Percentiles rank a stretch among this genome's conserved stretches.
These are phyloP conservation scores for Mercenaria mercenaria DNA, from an alignment of 1,140 invertebrate genomes.

Conservation along the genomic window DNA sequence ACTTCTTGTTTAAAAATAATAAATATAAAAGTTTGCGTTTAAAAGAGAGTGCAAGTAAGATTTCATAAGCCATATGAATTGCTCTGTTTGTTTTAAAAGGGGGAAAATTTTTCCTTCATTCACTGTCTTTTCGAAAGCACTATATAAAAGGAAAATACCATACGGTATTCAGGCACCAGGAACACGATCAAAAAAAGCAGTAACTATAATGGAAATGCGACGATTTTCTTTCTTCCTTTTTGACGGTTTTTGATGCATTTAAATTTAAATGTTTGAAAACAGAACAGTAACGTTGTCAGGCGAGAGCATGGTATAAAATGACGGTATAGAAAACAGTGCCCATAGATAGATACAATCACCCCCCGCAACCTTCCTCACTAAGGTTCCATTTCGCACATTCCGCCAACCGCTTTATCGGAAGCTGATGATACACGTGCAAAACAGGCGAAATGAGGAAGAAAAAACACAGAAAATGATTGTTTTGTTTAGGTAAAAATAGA, in stretches of 20 bases:
- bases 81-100: slow-evolving; percentile 29
- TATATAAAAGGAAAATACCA: slow-evolving; percentile 33
- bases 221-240: slow-evolving; percentile 9
- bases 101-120: not conserved
- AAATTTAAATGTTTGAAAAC: slow-evolving; percentile 7
- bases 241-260: not conserved
- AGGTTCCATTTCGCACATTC: slow-evolving; percentile 33
- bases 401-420: not conserved
- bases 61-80: slow-evolving; percentile 38
- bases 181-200: slow-evolving; percentile 30
- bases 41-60: slow-evolving; percentile 32
- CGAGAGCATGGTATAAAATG: not conserved
- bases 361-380: not conserved
- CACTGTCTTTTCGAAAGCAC: slow-evolving; percentile 8
- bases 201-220: slow-evolving; percentile 33
- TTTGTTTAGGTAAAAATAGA: not conserved
- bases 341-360: slow-evolving; percentile 24
- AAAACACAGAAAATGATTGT: not conserved
- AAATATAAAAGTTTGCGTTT: slow-evolving; percentile 55
- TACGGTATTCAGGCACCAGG: slow-evolving; percentile 57
- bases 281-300: slow-evolving; percentile 16
- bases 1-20: slow-evolving; percentile 41
- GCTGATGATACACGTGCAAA: slow-evolving; percentile 28
- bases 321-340: slow-evolving; percentile 8
- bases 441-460: not conserved